Conservation (phyloP, 2,888 invertebrate species). For the Limenitis arthemis region DNA sequence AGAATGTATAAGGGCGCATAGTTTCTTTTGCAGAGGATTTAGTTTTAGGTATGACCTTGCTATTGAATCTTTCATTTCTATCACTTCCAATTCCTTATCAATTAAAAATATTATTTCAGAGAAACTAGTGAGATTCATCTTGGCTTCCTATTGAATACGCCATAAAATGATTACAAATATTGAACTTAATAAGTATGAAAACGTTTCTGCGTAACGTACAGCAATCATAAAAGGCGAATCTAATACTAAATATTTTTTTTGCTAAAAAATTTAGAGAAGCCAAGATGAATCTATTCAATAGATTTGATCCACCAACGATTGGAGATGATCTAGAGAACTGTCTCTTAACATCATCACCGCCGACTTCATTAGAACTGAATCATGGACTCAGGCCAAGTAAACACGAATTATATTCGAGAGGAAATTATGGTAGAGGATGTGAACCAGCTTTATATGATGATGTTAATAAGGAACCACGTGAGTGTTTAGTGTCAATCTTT, state of each 20-base stretch:
- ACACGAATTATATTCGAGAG: conserved; percentile 85
- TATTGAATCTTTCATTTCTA: background rate
- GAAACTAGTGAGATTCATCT: too few species aligned
- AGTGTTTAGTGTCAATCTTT: conserved; percentile 16
- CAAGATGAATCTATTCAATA: too few species aligned
- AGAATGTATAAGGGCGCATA: conserved; percentile 80
- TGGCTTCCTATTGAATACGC: too few species aligned
- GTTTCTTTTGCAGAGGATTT: conserved; percentile 86
- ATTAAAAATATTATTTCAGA: too few species aligned
- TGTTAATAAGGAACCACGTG: conserved; percentile 42
- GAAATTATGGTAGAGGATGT: conserved; percentile 87
- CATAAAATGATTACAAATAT: too few species aligned
- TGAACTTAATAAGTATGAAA: too few species aligned
- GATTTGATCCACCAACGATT: conserved; percentile 77
- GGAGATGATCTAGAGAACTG: conserved; percentile 82
- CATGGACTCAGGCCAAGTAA: conserved; percentile 75
- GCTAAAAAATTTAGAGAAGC: too few species aligned
- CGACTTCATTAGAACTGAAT: conserved; percentile 63
- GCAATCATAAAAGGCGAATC: too few species aligned
- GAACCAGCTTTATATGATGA: conserved; percentile 76
- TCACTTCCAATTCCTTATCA: too few species aligned
- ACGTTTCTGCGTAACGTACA: too few species aligned
- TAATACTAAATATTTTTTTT: too few species aligned
- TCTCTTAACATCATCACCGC: conserved; percentile 79
- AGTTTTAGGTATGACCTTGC: conserved; percentile 74